A percentile compares a stretch with the other conserved stretches of the same genome.
Conservation (phyloP, 2,797 vertebrate species). For the Ceryle rudis region DNA sequence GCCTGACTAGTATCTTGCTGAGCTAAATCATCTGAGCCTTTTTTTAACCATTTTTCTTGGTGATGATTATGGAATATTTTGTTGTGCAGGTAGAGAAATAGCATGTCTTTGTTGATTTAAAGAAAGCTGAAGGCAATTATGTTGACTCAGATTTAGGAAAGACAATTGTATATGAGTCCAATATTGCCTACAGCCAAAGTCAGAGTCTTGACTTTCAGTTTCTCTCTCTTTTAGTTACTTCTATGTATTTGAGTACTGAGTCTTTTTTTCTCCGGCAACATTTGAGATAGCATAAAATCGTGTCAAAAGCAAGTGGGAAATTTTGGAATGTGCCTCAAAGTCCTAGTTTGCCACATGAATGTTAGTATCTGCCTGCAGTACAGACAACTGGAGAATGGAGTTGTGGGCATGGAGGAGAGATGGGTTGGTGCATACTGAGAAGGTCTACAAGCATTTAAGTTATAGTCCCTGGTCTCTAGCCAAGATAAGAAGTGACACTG, state of each 20-base stretch:
- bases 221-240: background rate
- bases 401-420: background rate
- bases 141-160: background rate
- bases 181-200: background rate
- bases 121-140: background rate
- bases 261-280: background rate
- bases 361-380: background rate
- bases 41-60: background rate
- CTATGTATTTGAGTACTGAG: background rate
- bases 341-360: background rate
- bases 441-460: background rate
- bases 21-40: background rate
- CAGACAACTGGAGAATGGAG: background rate
- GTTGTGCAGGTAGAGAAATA: background rate
- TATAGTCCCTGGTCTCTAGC: background rate
- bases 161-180: rapidly evolving
- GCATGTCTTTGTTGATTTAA: background rate
- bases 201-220: background rate
- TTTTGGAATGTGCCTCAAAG: background rate
- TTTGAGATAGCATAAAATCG: background rate
- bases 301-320: background rate
- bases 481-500: background rate
- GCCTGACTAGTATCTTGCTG: background rate
- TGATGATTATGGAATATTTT: background rate
- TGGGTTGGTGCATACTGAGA: background rate